Percentiles rank a stretch among this genome's conserved stretches.
Evolutionary conservation across 53 echinoderm and acorn worm genomes (phyloP).

Genomic region (Mesocentrotus franciscanus): DNA sequence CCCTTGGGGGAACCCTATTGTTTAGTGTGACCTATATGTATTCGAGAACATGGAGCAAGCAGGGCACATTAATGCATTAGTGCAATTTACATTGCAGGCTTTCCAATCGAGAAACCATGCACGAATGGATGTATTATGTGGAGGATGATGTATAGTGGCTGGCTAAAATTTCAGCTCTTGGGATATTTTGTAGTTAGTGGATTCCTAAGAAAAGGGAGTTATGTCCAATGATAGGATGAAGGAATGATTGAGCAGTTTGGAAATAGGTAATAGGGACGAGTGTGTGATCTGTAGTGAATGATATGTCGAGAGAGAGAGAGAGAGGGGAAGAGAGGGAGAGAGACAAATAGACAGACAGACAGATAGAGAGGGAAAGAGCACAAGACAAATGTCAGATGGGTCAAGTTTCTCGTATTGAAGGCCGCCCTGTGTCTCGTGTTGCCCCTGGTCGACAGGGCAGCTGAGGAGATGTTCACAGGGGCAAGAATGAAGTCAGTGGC

Average conservation of each 20-base stretch:
- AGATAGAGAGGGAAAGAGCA: slow-evolving; percentile 37
- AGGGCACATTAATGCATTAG: slow-evolving; percentile 9
- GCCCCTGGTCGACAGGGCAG: neutral
- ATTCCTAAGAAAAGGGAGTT: neutral
- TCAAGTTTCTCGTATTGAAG: slow-evolving; percentile 43
- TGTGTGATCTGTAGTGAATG: slow-evolving; percentile 15
- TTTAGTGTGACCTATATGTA: neutral
- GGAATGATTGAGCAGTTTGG: slow-evolving; percentile 37
- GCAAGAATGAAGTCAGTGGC: neutral
- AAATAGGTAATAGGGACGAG: slow-evolving; percentile 33
- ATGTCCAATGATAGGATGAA: neutral
- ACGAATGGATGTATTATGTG: neutral
- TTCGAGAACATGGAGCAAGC: neutral
- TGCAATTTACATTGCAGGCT: neutral
- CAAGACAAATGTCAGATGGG: slow-evolving; percentile 41
- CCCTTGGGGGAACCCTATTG: slow-evolving; percentile 22
- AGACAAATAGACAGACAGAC: neutral
- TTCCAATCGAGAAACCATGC: slow-evolving; percentile 20
- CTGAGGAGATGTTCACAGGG: neutral
- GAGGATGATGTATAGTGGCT: slow-evolving; percentile 20
- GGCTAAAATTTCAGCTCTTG: neutral
- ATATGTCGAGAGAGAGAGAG: neutral
- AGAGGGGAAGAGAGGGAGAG: neutral
- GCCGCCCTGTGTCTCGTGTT: slow-evolving; percentile 38
- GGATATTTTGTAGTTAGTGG: neutral